These are phyloP conservation scores for Drosophila arizonae DNA, from an alignment of 1,140 invertebrate genomes.

Conservation along the genomic window DNA sequence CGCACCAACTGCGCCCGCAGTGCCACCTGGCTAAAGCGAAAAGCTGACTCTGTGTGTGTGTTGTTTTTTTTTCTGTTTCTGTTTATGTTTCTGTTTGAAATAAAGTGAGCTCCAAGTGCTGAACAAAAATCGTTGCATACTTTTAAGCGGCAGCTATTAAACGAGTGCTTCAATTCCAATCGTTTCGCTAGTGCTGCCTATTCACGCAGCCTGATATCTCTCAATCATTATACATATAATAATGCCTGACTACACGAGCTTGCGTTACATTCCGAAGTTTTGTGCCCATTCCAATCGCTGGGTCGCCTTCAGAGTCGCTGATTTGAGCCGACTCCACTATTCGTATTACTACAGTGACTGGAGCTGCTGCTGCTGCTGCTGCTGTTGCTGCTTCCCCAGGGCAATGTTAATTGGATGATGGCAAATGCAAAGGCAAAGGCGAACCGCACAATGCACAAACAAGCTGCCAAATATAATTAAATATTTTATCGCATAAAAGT, in stretches of 20 bases:
- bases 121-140: slow-evolving; percentile 11
- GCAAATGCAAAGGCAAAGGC: slow-evolving; percentile 28
- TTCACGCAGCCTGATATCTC: too few species aligned
- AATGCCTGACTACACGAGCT: too few species aligned
- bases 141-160: not conserved
- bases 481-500: slow-evolving; percentile 80
- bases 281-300: not conserved
- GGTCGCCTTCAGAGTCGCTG: not conserved
- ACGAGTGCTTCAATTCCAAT: not conserved
- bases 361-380: not conserved
- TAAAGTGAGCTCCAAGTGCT: slow-evolving; percentile 4
- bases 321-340: not conserved
- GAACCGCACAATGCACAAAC: slow-evolving; percentile 75
- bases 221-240: too few species aligned
- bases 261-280: too few species aligned
- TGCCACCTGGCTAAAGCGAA: slow-evolving; percentile 39
- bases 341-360: too few species aligned
- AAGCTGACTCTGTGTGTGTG: not conserved
- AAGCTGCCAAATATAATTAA: slow-evolving; percentile 80
- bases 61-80: not conserved
- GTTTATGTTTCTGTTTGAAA: not conserved
- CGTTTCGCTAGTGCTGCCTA: not conserved
- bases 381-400: slow-evolving; percentile 27
- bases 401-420: slow-evolving; percentile 56
- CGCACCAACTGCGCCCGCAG: slow-evolving; percentile 33